Conservation (phyloP, 2,797 vertebrate genomes). For the Lateolabrax maculatus region DNA sequence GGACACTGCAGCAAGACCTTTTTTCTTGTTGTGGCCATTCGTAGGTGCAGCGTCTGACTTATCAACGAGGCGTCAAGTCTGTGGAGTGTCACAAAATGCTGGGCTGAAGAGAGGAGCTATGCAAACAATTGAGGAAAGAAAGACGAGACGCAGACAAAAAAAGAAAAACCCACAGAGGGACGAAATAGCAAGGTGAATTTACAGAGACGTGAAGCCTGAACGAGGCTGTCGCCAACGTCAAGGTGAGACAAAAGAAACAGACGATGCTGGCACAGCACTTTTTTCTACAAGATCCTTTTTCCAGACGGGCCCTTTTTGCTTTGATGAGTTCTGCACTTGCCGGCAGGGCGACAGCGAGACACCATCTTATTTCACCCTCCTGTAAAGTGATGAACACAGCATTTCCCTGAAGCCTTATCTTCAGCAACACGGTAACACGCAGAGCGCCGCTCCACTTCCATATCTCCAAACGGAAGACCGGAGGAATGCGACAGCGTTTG, state of each 20-base stretch:
- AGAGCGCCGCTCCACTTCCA: constrained; percentile 37
- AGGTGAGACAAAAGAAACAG: constrained; percentile 31
- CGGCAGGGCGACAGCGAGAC: constrained; percentile 50
- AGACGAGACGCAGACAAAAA: background rate
- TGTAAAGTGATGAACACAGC: constrained; percentile 67
- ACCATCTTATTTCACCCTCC: constrained; percentile 54
- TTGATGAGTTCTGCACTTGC: constrained; percentile 47
- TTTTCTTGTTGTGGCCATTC: constrained; percentile 9
- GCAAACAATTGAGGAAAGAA: background rate
- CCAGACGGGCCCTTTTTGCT: constrained; percentile 12
- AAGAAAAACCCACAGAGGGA: constrained; percentile 1
- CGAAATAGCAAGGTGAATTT: constrained; percentile 21
- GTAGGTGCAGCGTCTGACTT: constrained; percentile 20
- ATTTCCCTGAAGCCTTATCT: constrained; percentile 72
- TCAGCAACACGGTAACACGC: constrained; percentile 50
- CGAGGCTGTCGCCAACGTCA: background rate
- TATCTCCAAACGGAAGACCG: constrained; percentile 47
- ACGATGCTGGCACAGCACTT: background rate
- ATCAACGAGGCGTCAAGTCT: constrained; percentile 35
- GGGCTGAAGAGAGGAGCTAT: constrained; percentile 13
- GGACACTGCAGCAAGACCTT: background rate
- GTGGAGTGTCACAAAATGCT: constrained; percentile 41
- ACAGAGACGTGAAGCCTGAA: constrained; percentile 8
- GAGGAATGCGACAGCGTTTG: constrained; percentile 51
- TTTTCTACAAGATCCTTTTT: constrained; percentile 14